Evolutionary conservation across 92 coral and sea anemone species (phyloP), one percentile per base, ranked within the genome.

Genomic region (Anthopleura xanthogrammica): DNA sequence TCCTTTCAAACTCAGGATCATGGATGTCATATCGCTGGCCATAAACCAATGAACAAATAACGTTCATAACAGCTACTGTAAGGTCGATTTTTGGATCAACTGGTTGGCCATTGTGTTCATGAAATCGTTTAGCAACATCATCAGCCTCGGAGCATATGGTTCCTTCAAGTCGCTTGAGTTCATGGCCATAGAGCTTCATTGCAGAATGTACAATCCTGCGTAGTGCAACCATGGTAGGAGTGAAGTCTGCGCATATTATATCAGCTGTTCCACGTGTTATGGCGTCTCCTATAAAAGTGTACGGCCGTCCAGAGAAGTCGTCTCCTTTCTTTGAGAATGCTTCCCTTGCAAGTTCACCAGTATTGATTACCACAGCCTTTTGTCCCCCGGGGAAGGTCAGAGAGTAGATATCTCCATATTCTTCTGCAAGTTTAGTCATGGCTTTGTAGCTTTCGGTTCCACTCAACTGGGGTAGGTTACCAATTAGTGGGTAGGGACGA

Each of bases 171-270:
- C 85, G 91, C 79, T 83, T 77, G 81, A 90, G 39, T 16, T 83
- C 88, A 14, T 79, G 70, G 52, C 88, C 88, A 80, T 92, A 92
- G 90, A 90, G 85, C 86, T 90, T 90, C 77, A 92, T 84, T n/a
- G 95, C 95, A 24, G 90, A 87, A 85, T 92, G 95, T 0, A 90
- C 93, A 20, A 90, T 90, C 82, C 90, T 92, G 54, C 95, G 89
- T 72, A 77, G 87, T 40, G 62, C 55, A 60, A 92, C 57, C 95
- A 92, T 90, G 23, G 86, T 72, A 16, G 83, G 94, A 20, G 93
- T 90, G 77, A 87, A 80, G 91, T 92, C 95, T 0, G 88, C 93
- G 81, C 92, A 92, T 66, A 92, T 84, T 54, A 92, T 92, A 60
- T 89, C 86, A 17, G 82, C 79, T 71, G 85, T 58, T 2, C 91